Evolutionary conservation across 2,888 invertebrate species (phyloP).

Genomic region (Trisateles emortualis): DNA sequence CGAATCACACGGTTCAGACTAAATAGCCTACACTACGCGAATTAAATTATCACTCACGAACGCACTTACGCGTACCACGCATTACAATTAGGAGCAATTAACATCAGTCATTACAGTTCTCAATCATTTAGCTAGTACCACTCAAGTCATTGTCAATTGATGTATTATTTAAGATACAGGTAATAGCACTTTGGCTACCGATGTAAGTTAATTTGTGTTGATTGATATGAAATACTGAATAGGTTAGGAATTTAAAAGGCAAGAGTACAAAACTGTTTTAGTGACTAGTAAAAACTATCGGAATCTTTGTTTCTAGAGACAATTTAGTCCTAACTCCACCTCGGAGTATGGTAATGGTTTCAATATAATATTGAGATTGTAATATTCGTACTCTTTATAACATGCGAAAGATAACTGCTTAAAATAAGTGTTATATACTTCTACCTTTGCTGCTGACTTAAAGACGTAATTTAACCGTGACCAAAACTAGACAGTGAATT

Average conservation of each 20-base stretch:
- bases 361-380: too few relatives aligned
- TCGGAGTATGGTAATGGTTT: too few relatives aligned
- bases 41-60: slow-evolving; percentile 13
- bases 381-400: too few relatives aligned
- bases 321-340: too few relatives aligned
- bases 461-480: too few relatives aligned
- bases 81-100: slow-evolving; percentile 19
- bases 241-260: not conserved
- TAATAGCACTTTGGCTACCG: slow-evolving; percentile 5
- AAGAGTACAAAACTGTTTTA: too few relatives aligned
- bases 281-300: too few relatives aligned
- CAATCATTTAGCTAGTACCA: slow-evolving; percentile 10
- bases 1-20: slow-evolving; percentile 8
- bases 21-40: slow-evolving; percentile 10
- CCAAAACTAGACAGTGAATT: too few relatives aligned
- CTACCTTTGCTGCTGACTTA: too few relatives aligned
- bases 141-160: slow-evolving; percentile 15
- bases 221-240: not conserved
- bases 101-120: slow-evolving; percentile 8
- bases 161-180: slow-evolving; percentile 15
- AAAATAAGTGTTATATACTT: too few relatives aligned
- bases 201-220: not conserved
- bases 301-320: too few relatives aligned
- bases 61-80: slow-evolving; percentile 9
- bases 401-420: too few relatives aligned